Evolutionary conservation across 2,797 vertebrate species (phyloP), one percentile per base, ranked within the genome.

Genomic region (Phyllotis vaccarum): DNA sequence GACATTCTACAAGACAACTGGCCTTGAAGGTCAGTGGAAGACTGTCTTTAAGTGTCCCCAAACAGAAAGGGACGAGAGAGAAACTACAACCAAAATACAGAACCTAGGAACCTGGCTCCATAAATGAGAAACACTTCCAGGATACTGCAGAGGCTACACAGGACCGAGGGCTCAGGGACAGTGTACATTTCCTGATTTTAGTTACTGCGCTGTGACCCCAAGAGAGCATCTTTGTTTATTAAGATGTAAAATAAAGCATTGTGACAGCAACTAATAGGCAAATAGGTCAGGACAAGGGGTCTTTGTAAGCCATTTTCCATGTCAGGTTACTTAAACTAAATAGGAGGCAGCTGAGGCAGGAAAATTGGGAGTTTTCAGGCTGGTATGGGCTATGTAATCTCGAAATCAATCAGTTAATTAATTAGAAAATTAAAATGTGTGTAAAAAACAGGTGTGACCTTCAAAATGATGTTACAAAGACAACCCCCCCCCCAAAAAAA

Each of bases 251-350:
- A 91, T 43, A 96, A 95, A 96, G 34, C 5, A 34, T 10, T 72
- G 43, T 76, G 22, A 83, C 70, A 85, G 75, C 31, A 92, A 83
- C 29, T 54, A 56, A 80, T 43, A 27, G 81, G 83, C 95, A 95
- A 75, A 49, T n/a, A 85, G 91, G 43, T 78, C 34, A 72, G 64
- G 7, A 46, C n/a, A 19, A 22, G 62, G 34, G 12, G 62, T 79
- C 70, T 95, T 92, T 64, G 68, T 40, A 83, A 78, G 24, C 27
- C 7, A 85, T 86, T 86, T 75, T 85, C 34, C 62, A 14, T 87
- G 58, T 86, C 62, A 70, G n/a, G 74, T 52, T 85, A 37, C 60
- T 92, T 76, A 86, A 93, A 96, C 86, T 49, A 94, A 95, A 49
- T 43, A 87, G n/a, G 27, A 22, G n/a, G 49, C 3, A 43, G 10